These are phyloP conservation scores for Xanthostigma xanthostigma DNA, from an alignment of 2,888 invertebrate species.

Conservation along the genomic window DNA sequence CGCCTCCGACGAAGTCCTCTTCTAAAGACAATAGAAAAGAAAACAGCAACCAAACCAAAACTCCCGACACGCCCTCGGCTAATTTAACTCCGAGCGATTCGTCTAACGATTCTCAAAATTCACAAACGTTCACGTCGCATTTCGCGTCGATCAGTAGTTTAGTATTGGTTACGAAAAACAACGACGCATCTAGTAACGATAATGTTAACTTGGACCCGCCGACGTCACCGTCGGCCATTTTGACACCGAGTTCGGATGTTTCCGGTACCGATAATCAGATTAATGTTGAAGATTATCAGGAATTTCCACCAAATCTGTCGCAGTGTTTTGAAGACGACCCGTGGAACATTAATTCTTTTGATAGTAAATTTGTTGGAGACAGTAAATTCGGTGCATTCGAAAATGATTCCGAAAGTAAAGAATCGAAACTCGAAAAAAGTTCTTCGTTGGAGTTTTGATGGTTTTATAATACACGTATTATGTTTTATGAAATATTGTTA, in stretches of 20 bases:
- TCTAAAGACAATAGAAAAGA: not conserved
- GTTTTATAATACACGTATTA: too few relatives aligned
- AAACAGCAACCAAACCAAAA: conserved; percentile 21
- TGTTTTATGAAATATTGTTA: too few relatives aligned
- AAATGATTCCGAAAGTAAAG: too few relatives aligned
- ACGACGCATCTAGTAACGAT: not conserved
- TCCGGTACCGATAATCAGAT: conserved; percentile 17
- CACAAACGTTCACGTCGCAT: conserved; percentile 25
- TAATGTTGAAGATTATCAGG: conserved; percentile 13
- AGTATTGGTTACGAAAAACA: conserved; percentile 18
- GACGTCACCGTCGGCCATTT: conserved; percentile 39
- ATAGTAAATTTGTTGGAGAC: conserved; percentile 11
- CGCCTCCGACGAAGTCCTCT: conserved; percentile 25
- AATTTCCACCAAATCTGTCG: conserved; percentile 23
- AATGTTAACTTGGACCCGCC: conserved; percentile 21
- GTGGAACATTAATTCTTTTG: conserved; percentile 27
- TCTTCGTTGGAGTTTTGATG: too few relatives aligned
- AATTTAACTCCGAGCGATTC: conserved; percentile 35
- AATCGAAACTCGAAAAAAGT: too few relatives aligned
- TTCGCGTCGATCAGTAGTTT: conserved; percentile 22
- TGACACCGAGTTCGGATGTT: conserved; percentile 37
- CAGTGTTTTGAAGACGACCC: conserved; percentile 23
- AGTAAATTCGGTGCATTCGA: too few relatives aligned
- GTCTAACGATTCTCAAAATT: conserved; percentile 18
- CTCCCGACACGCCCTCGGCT: conserved; percentile 54